Base-by-base conservation (phyloP, 2,113 vertebrate genomes). In the Circaetus gallicus region DNA sequence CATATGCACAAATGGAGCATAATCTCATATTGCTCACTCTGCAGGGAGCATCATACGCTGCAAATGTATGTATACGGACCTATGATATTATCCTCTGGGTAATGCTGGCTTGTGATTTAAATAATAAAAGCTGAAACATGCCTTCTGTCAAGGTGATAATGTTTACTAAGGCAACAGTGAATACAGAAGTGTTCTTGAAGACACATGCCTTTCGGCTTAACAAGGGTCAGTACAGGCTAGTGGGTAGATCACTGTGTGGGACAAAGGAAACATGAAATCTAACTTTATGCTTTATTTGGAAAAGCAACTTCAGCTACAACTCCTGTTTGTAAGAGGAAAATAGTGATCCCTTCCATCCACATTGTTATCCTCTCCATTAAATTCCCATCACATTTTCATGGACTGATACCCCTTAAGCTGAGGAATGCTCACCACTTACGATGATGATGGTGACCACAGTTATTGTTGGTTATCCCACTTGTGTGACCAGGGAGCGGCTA, bases 201-300 rank as follows among this genome's bases (percentile, higher is more conserved):
- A 62, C 14, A 47, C 5, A 22, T 17, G 20, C 4, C 15, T 86
- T 81, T 81, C 0, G 0, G 6, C 6, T 82, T 43, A 71, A 34
- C 7, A 59, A n/a, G 15, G 32, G 25, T 70, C 53, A 67, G 26
- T 31, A 85, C 8, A 72, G 36, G 38, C 13, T 72, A 65, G n/a
- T 25, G 24, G 20, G 16, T 14, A 63, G 29, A 71, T 47, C 40
- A 25, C 20, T 20, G 13, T 20, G 25, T 21, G 31, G 31, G 50
- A 70, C 42, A 85, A 92, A 87, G 47, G 52, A 67, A 82, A 67
- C 3, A 42, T 7, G 7, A 82, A 59, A 87, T 61, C 26, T 59
- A 59, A 47, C 11, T 84, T 71, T 5, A 67, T 31, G 42, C 12
- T 89, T 62, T 73, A 53, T 82, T 74, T 90, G 32, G 15, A 69